Conservation (phyloP, 2,113 vertebrate genomes). For the Trachemys scripta region DNA sequence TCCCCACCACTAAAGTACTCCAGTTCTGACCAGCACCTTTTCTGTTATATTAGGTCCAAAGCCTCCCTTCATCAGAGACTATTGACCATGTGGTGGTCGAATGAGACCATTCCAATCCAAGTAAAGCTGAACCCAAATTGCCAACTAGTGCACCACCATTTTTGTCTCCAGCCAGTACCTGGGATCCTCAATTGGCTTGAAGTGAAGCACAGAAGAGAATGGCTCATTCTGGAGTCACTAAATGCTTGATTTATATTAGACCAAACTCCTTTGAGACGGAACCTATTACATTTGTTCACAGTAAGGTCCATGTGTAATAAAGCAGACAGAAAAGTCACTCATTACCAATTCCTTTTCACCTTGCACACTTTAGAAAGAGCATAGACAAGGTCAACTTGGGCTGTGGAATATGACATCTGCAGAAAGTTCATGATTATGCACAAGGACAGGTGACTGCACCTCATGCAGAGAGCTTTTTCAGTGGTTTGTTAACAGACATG, state of each 20-base stretch:
- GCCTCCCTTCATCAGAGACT: too few relatives aligned
- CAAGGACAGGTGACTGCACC: accelerated
- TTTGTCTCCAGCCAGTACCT: background rate
- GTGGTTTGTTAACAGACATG: slow-evolving; percentile 39
- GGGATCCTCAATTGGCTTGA: background rate
- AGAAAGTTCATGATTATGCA: slow-evolving; percentile 2
- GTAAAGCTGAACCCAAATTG: background rate
- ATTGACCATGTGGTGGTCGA: background rate
- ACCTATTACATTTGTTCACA: slow-evolving; percentile 47
- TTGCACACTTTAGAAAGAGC: slow-evolving; percentile 61
- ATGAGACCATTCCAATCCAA: background rate
- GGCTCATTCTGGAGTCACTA: background rate
- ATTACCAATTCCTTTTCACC: background rate
- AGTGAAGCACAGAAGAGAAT: background rate
- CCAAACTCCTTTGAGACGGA: background rate
- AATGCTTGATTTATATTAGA: slow-evolving; percentile 1
- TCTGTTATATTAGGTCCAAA: too few relatives aligned
- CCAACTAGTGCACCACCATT: background rate
- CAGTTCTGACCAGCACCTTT: too few relatives aligned
- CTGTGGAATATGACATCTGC: slow-evolving; percentile 27
- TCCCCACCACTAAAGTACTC: too few relatives aligned
- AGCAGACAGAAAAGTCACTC: slow-evolving; percentile 8
- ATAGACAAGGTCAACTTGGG: slow-evolving; percentile 21
- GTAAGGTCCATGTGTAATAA: slow-evolving; percentile 25
- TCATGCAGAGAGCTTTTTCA: slow-evolving; percentile 7